These are phyloP conservation scores for Nyctereutes procyonoides DNA, from an alignment of 2,113 vertebrate genomes.

Conservation along the genomic window DNA sequence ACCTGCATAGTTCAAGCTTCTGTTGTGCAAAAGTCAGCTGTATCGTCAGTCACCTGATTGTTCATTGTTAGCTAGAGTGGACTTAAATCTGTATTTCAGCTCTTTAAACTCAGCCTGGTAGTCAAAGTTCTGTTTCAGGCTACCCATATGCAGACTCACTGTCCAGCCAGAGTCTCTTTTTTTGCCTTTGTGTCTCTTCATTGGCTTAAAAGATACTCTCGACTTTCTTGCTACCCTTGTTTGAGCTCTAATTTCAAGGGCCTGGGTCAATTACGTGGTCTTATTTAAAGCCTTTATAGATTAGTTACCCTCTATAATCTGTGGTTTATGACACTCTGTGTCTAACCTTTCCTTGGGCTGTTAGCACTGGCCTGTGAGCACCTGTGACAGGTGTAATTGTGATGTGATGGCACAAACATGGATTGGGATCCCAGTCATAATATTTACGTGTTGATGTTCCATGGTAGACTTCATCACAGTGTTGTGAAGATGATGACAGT, in stretches of 20 bases:
- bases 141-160: not conserved
- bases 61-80: not conserved
- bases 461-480: not conserved
- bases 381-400: not conserved
- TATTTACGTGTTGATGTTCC: not conserved
- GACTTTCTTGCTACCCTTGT: not conserved
- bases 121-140: not conserved
- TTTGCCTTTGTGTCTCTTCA: not conserved
- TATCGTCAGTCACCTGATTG: not conserved
- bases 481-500: not conserved
- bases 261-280: not conserved
- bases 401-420: rapidly evolving
- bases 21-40: not conserved
- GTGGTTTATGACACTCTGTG: not conserved
- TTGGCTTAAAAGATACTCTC: not conserved
- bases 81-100: not conserved
- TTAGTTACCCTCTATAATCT: not conserved
- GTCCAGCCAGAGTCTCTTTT: not conserved
- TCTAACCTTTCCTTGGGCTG: not conserved
- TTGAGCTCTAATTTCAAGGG: not conserved
- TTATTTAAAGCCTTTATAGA: not conserved
- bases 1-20: not conserved
- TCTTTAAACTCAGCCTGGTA: not conserved
- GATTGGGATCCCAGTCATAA: not conserved
- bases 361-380: not conserved